Evolutionary conservation across 2,797 vertebrate genomes (phyloP).

Genomic region (Cossypha heuglini): DNA sequence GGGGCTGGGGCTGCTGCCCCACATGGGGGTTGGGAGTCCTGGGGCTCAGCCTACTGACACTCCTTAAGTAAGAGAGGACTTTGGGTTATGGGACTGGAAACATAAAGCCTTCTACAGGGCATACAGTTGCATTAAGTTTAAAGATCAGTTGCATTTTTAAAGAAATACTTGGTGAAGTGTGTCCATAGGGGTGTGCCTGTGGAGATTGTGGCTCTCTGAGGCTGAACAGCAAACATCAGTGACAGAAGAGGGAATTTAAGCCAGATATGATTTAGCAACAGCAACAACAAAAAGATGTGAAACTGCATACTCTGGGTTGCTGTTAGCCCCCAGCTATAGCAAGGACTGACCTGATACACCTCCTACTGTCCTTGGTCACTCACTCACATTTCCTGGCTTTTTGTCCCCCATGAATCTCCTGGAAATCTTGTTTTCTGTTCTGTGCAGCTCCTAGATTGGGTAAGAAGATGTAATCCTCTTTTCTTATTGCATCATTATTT

Average conservation of each 20-base stretch:
- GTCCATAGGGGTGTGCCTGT: rapidly evolving
- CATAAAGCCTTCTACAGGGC: not conserved
- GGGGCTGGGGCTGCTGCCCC: not conserved
- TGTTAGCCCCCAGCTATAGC: not conserved
- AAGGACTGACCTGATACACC: not conserved
- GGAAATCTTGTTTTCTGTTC: not conserved
- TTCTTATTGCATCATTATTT: not conserved
- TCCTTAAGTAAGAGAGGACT: not conserved
- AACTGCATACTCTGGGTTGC: not conserved
- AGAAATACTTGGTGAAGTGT: not conserved
- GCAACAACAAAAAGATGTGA: not conserved
- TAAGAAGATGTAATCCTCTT: not conserved
- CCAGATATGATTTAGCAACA: not conserved
- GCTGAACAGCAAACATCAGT: not conserved
- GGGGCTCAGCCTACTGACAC: not conserved
- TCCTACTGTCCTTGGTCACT: not conserved
- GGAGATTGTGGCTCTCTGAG: not conserved
- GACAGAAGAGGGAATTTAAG: not conserved
- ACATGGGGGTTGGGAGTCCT: rapidly evolving
- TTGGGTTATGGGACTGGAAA: not conserved
- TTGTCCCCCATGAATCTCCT: not conserved
- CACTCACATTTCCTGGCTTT: not conserved
- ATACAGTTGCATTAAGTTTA: rapidly evolving
- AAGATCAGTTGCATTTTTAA: not conserved
- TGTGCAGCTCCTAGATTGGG: not conserved